Evolutionary conservation across 2,888 invertebrate genomes (phyloP).

Genomic region (Podabrus alpinus): DNA sequence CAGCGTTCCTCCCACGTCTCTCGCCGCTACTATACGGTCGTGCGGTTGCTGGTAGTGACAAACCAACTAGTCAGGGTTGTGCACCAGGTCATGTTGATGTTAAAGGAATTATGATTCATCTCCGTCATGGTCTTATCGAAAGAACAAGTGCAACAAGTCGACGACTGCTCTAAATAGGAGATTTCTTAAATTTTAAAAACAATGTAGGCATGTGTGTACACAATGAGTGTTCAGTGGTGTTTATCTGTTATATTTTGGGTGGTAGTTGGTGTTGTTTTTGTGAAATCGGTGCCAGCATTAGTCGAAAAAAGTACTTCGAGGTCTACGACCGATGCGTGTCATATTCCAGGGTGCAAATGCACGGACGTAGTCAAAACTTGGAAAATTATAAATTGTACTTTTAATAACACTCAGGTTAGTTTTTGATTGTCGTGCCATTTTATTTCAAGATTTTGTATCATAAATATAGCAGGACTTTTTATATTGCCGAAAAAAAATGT

Average conservation of each 20-base stretch:
- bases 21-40: slow-evolving; percentile 5
- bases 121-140: slow-evolving; percentile 49
- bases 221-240: slow-evolving; percentile 37
- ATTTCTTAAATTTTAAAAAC: slow-evolving; percentile 9
- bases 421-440: background rate
- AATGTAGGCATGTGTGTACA: slow-evolving; percentile 35
- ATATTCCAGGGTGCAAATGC: slow-evolving; percentile 65
- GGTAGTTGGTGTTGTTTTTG: slow-evolving; percentile 29
- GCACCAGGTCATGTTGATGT: background rate
- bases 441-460: background rate
- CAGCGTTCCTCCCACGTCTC: slow-evolving; percentile 28
- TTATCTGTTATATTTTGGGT: slow-evolving; percentile 32
- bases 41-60: slow-evolving; percentile 13
- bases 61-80: slow-evolving; percentile 12
- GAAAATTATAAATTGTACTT: slow-evolving; percentile 68
- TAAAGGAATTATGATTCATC: slow-evolving; percentile 33
- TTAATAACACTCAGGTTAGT: slow-evolving; percentile 65
- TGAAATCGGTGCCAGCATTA: slow-evolving; percentile 19
- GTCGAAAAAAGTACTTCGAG: slow-evolving; percentile 26
- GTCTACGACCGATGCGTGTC: slow-evolving; percentile 57
- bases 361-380: slow-evolving; percentile 61
- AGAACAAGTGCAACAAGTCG: slow-evolving; percentile 20
- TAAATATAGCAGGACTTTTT: background rate
- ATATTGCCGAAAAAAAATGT: background rate
- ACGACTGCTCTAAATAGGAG: slow-evolving; percentile 12